These are phyloP conservation scores for Leucosticte australis DNA, from an alignment of 2,113 vertebrate genomes.

Conservation along the genomic window DNA sequence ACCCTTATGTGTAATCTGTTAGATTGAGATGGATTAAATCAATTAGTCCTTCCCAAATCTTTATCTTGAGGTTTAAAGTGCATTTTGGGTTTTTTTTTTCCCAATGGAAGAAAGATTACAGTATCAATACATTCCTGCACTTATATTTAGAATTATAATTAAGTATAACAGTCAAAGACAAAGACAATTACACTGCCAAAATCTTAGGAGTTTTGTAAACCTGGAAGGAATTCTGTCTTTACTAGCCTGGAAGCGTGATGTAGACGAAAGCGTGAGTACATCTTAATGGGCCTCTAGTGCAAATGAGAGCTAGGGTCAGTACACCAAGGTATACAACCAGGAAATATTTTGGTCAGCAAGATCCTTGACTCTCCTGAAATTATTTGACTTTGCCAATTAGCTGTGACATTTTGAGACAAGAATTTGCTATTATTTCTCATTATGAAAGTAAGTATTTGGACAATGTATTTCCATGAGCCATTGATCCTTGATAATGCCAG, in stretches of 20 bases:
- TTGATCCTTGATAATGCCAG: neutral
- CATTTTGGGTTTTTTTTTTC: neutral
- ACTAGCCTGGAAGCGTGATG: neutral
- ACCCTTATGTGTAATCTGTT: neutral
- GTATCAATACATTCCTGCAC: neutral
- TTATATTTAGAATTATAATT: neutral
- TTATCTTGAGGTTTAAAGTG: neutral
- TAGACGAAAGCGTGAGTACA: neutral
- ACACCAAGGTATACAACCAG: neutral
- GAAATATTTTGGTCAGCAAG: neutral
- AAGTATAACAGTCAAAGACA: neutral
- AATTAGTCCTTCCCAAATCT: neutral
- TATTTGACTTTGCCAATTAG: neutral
- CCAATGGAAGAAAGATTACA: neutral
- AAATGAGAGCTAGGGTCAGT: neutral
- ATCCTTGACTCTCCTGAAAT: neutral
- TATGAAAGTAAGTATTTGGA: neutral
- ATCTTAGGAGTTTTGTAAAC: neutral
- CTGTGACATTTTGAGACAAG: neutral
- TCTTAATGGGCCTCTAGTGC: neutral
- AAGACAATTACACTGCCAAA: neutral
- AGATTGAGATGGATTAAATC: neutral
- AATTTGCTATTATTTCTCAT: neutral
- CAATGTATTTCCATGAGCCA: neutral
- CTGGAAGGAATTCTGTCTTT: neutral